These are phyloP conservation scores for Ochotona curzoniae DNA, from an alignment of 2,113 vertebrate genomes.

Conservation along the genomic window DNA sequence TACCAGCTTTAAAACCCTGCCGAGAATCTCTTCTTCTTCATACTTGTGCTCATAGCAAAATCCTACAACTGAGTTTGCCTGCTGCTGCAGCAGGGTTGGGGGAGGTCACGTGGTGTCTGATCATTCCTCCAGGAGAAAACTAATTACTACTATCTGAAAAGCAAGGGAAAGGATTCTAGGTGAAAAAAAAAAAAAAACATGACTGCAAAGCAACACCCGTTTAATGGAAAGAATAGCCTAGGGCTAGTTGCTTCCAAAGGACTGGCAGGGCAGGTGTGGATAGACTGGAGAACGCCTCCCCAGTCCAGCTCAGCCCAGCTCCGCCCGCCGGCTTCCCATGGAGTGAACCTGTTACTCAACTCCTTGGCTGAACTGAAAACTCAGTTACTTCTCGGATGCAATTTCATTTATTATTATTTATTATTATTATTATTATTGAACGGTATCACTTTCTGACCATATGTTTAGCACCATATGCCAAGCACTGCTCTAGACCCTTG, in stretches of 20 bases:
- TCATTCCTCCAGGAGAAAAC: background rate
- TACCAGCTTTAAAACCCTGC: background rate
- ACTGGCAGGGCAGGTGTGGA: background rate
- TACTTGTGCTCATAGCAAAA: background rate
- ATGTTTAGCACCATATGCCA: background rate
- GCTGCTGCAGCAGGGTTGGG: too few relatives aligned
- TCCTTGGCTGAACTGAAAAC: background rate
- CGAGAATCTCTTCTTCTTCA: background rate
- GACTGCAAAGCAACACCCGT: background rate
- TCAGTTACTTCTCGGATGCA: background rate
- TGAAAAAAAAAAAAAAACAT: background rate
- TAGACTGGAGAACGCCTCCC: background rate
- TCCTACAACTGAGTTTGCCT: background rate
- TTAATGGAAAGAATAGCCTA: background rate
- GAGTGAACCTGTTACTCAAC: background rate
- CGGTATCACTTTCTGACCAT: background rate
- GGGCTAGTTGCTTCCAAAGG: background rate
- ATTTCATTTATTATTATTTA: background rate
- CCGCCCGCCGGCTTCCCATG: background rate
- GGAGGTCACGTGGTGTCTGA: background rate
- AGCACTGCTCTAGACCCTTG: background rate
- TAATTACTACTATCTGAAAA: slow-evolving; percentile 12
- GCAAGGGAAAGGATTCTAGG: background rate
- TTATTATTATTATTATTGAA: background rate
- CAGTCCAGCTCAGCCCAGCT: background rate